Base-by-base conservation (phyloP, 2,888 invertebrate species). In the Eilema griseolum region DNA sequence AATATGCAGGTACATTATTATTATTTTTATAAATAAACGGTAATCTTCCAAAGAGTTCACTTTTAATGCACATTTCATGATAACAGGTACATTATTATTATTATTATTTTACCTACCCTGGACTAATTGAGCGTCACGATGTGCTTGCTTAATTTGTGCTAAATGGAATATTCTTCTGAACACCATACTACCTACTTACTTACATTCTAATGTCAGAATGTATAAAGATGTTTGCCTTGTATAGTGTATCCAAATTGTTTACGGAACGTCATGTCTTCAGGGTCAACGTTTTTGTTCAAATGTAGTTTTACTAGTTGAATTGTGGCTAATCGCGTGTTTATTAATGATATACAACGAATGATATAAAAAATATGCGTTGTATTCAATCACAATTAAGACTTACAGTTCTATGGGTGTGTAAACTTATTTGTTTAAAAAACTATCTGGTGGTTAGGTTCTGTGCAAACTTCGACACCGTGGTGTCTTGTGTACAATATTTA, bases 191-290 rank as follows among this genome's bases (percentile, higher is more conserved):
- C n/a, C n/a, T 37, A 37, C 33, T 12, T 46, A 52, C n/a, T 2
- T 57, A 57, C n/a, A 57, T 57, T 57, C 12, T 24, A 52, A 64
- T 56, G 37, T 56, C 66, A 52, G 56, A 63, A 63, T 62, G 26
- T 41, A 57, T 68, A 59, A 63, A 37, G 33, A 62, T 56, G 56
- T 65, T 56, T 31, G 24, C 65, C 56, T 65, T 57, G 56, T 65
- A 31, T 61, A 67, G 41, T 70, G 59, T 46, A 69, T 70, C 63
- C 37, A 69, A 77, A 76, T 68, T 72, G 74, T 78, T 76, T 71
- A 71, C 73, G 67, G 66, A 71, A 74, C 64, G 66, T 68, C 67
- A 66, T 37, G 56, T 52, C 41, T 76, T 79, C 77, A 79, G n/a
- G 74, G 78, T 60, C 79, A 79, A 26, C 64, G 52, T 63, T 74